Evolutionary conservation across 2,113 vertebrate genomes (phyloP), one percentile per base, ranked within the genome.

Genomic region (Stigmatopora nigra): DNA sequence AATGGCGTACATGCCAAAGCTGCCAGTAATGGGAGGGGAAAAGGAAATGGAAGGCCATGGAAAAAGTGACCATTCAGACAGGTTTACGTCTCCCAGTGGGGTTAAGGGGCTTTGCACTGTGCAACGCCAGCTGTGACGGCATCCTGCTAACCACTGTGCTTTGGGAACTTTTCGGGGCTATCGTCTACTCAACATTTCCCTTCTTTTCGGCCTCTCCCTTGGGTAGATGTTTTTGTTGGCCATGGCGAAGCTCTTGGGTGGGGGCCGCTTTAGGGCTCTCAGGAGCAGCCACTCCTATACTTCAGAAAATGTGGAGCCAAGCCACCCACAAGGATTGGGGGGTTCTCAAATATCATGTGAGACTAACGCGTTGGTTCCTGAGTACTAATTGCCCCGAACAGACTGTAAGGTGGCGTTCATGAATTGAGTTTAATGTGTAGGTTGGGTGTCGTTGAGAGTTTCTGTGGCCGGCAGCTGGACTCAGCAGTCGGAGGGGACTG

Each of bases 51-150:
- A 82, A 84, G 83, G 82, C 74, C 82, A 84, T 90, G 89, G 89
- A 90, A 90, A 90, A 84, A 90, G 86, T 90, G 89, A 90, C 87
- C 83, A 87, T 82, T 84, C 71, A 72, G 84, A 90, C 89, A 89
- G 88, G 84, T 89, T 90, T 89, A 90, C 85, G 82, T 83, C 77
- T 90, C 89, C 84, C 88, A 6, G 53, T 19, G 12, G 53, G 22
- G 53, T 41, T 51, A 52, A 52, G 70, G 80, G 89, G 74, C 82
- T 65, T 66, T 73, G 76, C 73, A 82, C 78, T 74, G 73, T 81
- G 82, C 71, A 8, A 79, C 83, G 88, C 88, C 87, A 89, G 88
- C 87, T 84, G 81, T 89, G 86, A 89, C 84, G 82, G 82, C 85
- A 89, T 89, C 86, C 83, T 80, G 78, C 81, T 78, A 38, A 80